Evolutionary conservation across 1,140 invertebrate genomes (phyloP).

Genomic region (Lasioglossum albipes): DNA sequence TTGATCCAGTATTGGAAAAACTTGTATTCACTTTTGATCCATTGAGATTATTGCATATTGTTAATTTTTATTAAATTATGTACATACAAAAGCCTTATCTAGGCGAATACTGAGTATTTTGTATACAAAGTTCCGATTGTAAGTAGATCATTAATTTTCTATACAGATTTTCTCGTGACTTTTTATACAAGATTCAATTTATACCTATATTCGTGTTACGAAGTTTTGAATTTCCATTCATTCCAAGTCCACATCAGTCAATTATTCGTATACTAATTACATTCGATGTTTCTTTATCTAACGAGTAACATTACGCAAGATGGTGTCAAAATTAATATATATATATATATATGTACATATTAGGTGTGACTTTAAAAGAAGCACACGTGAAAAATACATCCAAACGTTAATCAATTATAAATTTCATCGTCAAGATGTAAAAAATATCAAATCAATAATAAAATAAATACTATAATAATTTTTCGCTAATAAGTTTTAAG

Average conservation of each 20-base stretch:
- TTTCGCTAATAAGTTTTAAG: neutral
- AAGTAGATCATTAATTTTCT: neutral
- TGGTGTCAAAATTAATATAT: neutral
- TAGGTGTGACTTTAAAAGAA: neutral
- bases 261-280: neutral
- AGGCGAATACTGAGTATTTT: conserved; percentile 35
- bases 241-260: neutral
- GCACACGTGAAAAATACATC: neutral
- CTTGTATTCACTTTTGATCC: neutral
- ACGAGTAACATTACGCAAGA: neutral
- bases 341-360: neutral
- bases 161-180: neutral
- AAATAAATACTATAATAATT: conserved; percentile 9
- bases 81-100: conserved; percentile 42
- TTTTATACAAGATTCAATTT: conserved; percentile 18
- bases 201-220: neutral
- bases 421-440: conserved; percentile 29
- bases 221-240: neutral
- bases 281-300: neutral
- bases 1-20: neutral
- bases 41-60: neutral
- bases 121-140: conserved; percentile 11
- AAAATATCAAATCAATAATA: conserved; percentile 6
- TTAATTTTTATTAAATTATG: conserved; percentile 33
- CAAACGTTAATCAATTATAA: neutral